Base-by-base conservation (phyloP, 2,113 vertebrate genomes). In the Ornithorhynchus anatinus region DNA sequence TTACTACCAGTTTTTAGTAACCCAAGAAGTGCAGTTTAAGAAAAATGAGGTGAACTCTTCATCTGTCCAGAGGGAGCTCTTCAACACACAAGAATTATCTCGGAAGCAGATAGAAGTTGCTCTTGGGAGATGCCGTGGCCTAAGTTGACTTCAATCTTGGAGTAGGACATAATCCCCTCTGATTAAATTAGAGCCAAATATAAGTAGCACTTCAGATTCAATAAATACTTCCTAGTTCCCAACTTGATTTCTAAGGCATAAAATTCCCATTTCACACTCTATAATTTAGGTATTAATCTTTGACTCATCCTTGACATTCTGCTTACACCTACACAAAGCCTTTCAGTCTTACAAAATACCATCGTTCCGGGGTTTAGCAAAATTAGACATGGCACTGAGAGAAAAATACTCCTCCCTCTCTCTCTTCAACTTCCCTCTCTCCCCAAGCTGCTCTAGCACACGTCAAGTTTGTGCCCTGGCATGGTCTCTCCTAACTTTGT, bases 281-380 rank as follows among this genome's bases (percentile, higher is more conserved):
- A 7, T 90, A 91, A 91, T 91, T 89, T 90, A 88, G 84, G 71
- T 88, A 92, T 89, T 92, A 93, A 91, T 92, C 86, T 88, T 93
- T 91, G 91, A 92, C 86, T 90, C 90, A 92, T 90, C 81, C 75
- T 69, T 92, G 91, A 92, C 90, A 93, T 92, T 92, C 88, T 85
- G 3, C 44, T 82, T 73, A 89, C 90, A 91, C 91, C 92, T 91
- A 92, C 92, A 75, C 67, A 76, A 81, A 86, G 64, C 84, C 84
- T 89, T 87, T 81, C 75, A 89, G 86, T 83, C 62, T 87, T 15
- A 54, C 44, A 68, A 85, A 87, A 85, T 78, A 64, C 67, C 72
- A 75, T 54, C 9, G 16, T 83, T 91, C 88, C 82, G 80, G 80
- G 82, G 85, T 85, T 87, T 86, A 83, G 83, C 75, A 85, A 86